Percentiles rank a stretch among this genome's conserved stretches.
Evolutionary conservation across 2,113 vertebrate genomes (phyloP).

Genomic region (Mesembrinibis cayennensis): DNA sequence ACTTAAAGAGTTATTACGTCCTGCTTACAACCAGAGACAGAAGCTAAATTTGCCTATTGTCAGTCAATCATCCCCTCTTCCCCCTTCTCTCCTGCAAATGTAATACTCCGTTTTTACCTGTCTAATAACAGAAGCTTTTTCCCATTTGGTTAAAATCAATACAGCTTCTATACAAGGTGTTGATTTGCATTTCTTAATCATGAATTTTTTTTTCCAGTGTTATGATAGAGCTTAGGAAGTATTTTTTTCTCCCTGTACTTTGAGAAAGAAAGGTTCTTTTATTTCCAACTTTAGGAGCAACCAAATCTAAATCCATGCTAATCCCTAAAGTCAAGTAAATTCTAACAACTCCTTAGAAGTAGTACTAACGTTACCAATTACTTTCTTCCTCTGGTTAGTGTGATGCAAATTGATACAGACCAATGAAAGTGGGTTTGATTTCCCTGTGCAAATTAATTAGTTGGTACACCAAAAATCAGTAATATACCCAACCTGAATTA

Average conservation of each 20-base stretch:
- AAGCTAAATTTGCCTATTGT: background rate
- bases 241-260: background rate
- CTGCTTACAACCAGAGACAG: background rate
- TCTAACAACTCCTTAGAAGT: slow-evolving; percentile 28
- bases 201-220: background rate
- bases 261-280: background rate
- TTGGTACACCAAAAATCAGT: slow-evolving; percentile 29
- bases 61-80: background rate
- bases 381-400: background rate
- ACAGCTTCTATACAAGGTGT: background rate
- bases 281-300: background rate
- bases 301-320: slow-evolving; percentile 7
- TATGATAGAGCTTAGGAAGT: background rate
- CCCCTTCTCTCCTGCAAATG: background rate
- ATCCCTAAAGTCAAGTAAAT: slow-evolving; percentile 13
- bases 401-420: slow-evolving; percentile 22
- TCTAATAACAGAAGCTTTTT: background rate
- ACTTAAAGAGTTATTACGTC: background rate
- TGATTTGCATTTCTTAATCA: background rate
- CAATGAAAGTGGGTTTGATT: background rate
- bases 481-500: background rate
- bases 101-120: background rate
- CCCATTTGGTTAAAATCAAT: background rate
- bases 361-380: background rate
- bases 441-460: background rate